Evolutionary conservation across 2,888 invertebrate species (phyloP), one percentile per base, ranked within the genome.

Genomic region (Ernsta delagoae): DNA sequence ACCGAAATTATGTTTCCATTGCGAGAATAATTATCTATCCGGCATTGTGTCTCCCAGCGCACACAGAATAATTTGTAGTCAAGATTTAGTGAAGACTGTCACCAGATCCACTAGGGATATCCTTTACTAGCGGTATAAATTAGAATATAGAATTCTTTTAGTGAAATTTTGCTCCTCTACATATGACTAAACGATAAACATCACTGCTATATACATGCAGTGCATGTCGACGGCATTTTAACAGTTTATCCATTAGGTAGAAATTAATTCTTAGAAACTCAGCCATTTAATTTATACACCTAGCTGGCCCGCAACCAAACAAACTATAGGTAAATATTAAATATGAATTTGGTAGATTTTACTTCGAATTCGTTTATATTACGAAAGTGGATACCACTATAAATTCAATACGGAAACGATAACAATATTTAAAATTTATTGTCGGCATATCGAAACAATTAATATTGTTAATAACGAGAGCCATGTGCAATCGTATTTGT

Each of bases 401-500:
- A 67, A 43, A 60, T 34, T 34, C 56, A 53, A 61, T 56, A 67
- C 61, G 54, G 56, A 67, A 67, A 61, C 67, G 59, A 67, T 61
- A 45, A 56, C 67, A 72, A 71, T 75, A 73, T 75, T 72, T 73
- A 75, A 63, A 69, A 69, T 69, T 69, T 69, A 69, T 69, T 59
- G 68, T 72, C 68, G 66, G 68, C 56, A 70, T 74, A 73, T 77
- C 75, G 74, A 77, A 75, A 74, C 76, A 76, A 78, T 78, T 77
- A 77, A 76, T 77, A 74, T 73, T 75, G 72, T 78, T 79, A 76
- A 77, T 79, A 78, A 78, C 75, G 77, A 74, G 75, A 73, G 74
- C 79, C 76, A 74, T 72, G 75, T 75, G 75, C 79, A 85, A 86
- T 86, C 80, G 74, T 87, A 83, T 90, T 88, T 86, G 87, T 84